Base-by-base conservation (phyloP, 2,113 vertebrate species). In the Colaptes auratus region DNA sequence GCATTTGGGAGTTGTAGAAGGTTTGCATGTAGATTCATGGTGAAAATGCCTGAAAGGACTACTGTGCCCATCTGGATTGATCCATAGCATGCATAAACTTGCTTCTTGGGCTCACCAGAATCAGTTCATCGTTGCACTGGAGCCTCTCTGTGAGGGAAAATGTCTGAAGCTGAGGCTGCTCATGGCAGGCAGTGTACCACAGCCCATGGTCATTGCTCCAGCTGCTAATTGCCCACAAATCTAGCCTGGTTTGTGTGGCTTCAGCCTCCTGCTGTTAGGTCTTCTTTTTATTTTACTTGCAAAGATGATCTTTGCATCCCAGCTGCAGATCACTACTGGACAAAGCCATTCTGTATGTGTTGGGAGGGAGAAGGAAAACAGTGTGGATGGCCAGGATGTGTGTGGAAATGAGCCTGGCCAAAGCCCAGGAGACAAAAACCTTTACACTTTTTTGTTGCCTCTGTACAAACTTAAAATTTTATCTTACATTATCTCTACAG, bases 71-170 rank as follows among this genome's bases (percentile, higher is more conserved):
- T 20, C 66, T 82, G 48, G 16, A 80, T 83, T 86, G 61, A n/a
- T 88, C 53, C 12, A 3, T 71, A 23, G 21, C 21, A 21, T 52
- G n/a, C 19, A 24, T 17, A 23, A 86, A 17, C 18, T 25, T 30
- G 8, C 24, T 63, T 12, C 36, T 28, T 69, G 30, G 73, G 30
- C 50, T 76, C 33, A 12, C 58, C 33, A 75, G 69, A 36, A 56
- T 44, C 18, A 28, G 11, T 74, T 67, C 9, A 11, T 63, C 0
- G 0, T 74, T 67, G 33, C 50, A 8, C 12, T 59, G 28, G 60
- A 71, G 27, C 11, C 17, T 77, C 39, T 75, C 16, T 82, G 44
- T 28, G 23, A 64, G 39, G 50, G 66, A 67, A 76, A 58, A 78
- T 9, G 12, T 10, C 71, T 42, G 36, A 53, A 59, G 27, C n/a